These are phyloP conservation scores for Proisotoma minuta DNA, from an alignment of 2,888 invertebrate genomes.

Conservation along the genomic window DNA sequence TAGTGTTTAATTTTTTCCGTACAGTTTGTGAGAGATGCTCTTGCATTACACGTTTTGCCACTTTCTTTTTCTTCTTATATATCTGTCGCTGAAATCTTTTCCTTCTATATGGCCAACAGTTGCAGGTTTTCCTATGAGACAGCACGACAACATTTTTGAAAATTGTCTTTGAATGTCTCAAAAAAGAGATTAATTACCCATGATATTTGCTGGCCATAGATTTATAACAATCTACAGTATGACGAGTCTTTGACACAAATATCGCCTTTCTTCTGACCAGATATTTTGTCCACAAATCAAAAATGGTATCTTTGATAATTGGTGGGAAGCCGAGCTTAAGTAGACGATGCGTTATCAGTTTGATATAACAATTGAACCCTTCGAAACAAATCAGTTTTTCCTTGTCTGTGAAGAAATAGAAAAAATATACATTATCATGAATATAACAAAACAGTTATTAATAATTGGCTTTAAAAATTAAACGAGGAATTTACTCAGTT, in stretches of 20 bases:
- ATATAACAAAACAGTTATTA: background rate
- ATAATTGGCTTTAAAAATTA: background rate
- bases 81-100: no score
- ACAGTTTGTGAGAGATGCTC: no score
- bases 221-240: no score
- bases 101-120: no score
- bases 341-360: conserved; percentile 30
- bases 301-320: conserved; percentile 28
- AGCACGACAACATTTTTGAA: no score
- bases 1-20: no score
- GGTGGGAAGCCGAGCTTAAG: conserved; percentile 40
- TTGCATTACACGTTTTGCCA: no score
- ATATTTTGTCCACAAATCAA: conserved; percentile 35
- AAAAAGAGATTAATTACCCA: no score
- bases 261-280: conserved; percentile 21
- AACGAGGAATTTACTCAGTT: background rate
- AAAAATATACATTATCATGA: background rate
- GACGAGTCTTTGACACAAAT: background rate
- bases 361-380: conserved; percentile 34
- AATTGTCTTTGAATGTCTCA: no score
- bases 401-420: background rate
- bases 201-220: no score
- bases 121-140: no score
- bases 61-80: no score
- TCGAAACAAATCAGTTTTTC: conserved; percentile 28